phyloP scores from a whole-genome alignment of 2,888 invertebrate species.

The Ornithoptera alexandrae region DNA sequence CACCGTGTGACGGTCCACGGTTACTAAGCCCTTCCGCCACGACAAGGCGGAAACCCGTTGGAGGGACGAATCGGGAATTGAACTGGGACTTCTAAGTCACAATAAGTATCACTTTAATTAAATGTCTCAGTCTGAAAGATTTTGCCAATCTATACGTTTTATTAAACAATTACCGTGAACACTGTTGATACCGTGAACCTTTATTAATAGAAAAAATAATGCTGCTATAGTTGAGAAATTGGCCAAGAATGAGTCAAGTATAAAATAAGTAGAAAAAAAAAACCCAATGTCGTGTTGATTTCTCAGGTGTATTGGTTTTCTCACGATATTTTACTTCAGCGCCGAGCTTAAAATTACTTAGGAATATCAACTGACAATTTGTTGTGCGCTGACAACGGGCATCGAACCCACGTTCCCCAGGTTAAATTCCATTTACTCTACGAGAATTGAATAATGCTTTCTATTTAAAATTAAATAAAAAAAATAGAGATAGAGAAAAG shows the following conservation, averaged over 20 bases:
- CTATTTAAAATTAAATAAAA: not conserved
- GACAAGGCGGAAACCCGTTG: no score
- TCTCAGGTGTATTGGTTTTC: not conserved
- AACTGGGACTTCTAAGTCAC: no score
- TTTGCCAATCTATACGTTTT: no score
- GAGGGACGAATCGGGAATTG: no score
- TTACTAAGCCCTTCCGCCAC: no score
- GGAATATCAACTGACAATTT: slow-evolving; percentile 3
- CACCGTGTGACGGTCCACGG: no score
- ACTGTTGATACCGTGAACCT: no score
- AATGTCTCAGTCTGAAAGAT: no score
- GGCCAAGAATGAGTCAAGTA: not conserved
- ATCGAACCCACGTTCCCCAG: not conserved
- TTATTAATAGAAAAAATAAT: no score
- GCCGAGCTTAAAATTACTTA: not conserved
- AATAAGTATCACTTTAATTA: no score
- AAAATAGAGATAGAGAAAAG: not conserved
- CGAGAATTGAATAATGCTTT: not conserved
- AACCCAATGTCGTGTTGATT: not conserved
- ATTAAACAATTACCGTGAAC: no score
- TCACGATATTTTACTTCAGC: not conserved
- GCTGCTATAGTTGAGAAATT: not conserved
- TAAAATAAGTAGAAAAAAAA: not conserved
- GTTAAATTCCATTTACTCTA: not conserved
- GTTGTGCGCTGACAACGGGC: not conserved